These are phyloP conservation scores for Anolis sagrei DNA, from an alignment of 2,113 vertebrate species.

Conservation along the genomic window DNA sequence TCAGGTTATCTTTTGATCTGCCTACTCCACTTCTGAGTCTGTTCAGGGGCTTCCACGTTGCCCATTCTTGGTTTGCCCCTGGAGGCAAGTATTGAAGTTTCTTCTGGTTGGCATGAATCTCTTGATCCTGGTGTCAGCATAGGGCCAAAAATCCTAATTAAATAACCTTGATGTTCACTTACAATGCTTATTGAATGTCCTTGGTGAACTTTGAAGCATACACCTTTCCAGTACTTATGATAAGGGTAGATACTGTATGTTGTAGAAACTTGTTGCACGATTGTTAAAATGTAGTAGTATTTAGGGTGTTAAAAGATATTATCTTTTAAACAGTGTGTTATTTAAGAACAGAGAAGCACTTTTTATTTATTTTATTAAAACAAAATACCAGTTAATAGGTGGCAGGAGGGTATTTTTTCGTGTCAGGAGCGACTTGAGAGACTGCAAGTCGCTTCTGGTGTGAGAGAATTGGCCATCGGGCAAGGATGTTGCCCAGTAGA, in stretches of 20 bases:
- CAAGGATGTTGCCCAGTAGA: too few relatives aligned
- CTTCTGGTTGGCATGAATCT: not conserved
- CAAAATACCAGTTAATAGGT: not conserved
- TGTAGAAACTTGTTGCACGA: not conserved
- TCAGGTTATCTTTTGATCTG: too few relatives aligned
- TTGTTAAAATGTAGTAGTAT: not conserved
- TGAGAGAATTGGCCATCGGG: too few relatives aligned
- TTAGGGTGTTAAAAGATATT: too few relatives aligned
- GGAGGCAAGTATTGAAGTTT: not conserved
- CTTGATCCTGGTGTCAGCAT: not conserved
- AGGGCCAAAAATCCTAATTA: not conserved
- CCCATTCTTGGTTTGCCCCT: too few relatives aligned
- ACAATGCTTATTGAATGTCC: not conserved
- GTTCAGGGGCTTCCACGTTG: too few relatives aligned
- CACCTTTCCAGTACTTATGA: not conserved
- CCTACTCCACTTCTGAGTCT: too few relatives aligned
- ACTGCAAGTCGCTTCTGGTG: too few relatives aligned
- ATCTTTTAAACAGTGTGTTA: too few relatives aligned
- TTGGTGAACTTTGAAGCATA: not conserved
- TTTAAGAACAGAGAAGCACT: not conserved
- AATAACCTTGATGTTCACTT: not conserved
- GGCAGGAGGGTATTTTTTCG: too few relatives aligned
- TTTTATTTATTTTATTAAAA: not conserved
- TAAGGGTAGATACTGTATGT: not conserved
- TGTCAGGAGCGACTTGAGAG: too few relatives aligned